Percentiles rank a stretch among this genome's conserved stretches.
Evolutionary conservation across 2,888 invertebrate genomes (phyloP).

Genomic region (Hipparchia semele): DNA sequence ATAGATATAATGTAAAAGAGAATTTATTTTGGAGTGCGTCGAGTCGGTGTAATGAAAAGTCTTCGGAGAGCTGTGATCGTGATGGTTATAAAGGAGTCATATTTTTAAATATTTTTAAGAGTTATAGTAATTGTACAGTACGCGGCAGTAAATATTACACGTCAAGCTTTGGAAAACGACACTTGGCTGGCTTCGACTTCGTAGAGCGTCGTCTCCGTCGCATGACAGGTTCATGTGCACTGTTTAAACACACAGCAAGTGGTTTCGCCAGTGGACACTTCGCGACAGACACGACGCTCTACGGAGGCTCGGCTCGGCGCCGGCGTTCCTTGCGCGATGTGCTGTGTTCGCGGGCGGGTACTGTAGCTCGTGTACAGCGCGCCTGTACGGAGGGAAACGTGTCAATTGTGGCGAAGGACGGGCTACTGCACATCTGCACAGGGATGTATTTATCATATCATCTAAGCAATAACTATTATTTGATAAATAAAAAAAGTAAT

Average conservation of each 20-base stretch:
- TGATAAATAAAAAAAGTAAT: conserved; percentile 65
- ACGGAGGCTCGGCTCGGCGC: too few relatives aligned
- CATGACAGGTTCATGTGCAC: too few relatives aligned
- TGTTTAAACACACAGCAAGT: too few relatives aligned
- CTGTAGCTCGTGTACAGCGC: conserved; percentile 53
- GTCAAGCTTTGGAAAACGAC: too few relatives aligned
- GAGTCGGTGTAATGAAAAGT: conserved; percentile 78
- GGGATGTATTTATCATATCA: conserved; percentile 77
- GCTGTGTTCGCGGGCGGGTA: too few relatives aligned
- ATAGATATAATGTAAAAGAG: conserved; percentile 81
- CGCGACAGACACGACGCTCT: too few relatives aligned
- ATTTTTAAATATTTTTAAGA: conserved; percentile 81
- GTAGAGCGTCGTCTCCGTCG: too few relatives aligned
- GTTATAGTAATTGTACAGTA: conserved; percentile 50
- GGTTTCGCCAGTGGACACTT: too few relatives aligned
- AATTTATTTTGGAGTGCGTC: conserved; percentile 80
- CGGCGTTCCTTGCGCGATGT: too few relatives aligned
- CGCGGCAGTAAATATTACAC: too few relatives aligned
- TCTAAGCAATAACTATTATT: conserved; percentile 82
- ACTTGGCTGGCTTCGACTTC: too few relatives aligned
- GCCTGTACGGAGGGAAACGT: conserved; percentile 11
- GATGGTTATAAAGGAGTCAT: conserved; percentile 82
- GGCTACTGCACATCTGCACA: conserved; percentile 53
- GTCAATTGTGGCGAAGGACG: conserved; percentile 42
- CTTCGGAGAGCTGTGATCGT: conserved; percentile 82